Evolutionary conservation across 2,113 vertebrate genomes (phyloP).

Genomic region (Etheostoma spectabile): DNA sequence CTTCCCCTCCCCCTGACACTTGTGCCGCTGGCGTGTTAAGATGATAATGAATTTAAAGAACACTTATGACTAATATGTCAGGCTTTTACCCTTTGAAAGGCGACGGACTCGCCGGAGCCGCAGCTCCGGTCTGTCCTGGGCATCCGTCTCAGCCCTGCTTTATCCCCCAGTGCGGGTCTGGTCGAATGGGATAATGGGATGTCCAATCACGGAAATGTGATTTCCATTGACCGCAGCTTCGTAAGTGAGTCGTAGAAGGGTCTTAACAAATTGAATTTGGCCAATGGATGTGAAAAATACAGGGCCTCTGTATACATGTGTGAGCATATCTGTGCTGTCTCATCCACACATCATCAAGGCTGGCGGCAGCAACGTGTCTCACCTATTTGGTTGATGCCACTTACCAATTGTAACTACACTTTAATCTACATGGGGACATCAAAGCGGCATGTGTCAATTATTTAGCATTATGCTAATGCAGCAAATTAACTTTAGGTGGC

Average conservation of each 20-base stretch:
- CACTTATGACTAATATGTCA: constrained; percentile 88
- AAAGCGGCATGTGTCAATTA: constrained; percentile 9
- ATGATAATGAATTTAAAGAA: constrained; percentile 90
- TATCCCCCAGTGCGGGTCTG: constrained; percentile 81
- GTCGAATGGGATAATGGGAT: constrained; percentile 87
- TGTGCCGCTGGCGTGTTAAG: constrained; percentile 83
- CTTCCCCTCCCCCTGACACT: constrained; percentile 82
- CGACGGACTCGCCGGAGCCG: constrained; percentile 84
- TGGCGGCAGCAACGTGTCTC: constrained; percentile 66
- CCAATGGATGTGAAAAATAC: constrained; percentile 86
- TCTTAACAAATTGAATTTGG: constrained; percentile 88
- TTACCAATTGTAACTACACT: constrained; percentile 33
- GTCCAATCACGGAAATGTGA: constrained; percentile 89
- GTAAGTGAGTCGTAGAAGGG: constrained; percentile 89
- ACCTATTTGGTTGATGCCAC: constrained; percentile 54
- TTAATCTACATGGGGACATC: constrained; percentile 27
- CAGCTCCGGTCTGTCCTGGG: constrained; percentile 81
- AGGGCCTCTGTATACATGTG: constrained; percentile 75
- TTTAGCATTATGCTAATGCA: constrained; percentile 10
- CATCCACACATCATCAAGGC: constrained; percentile 78
- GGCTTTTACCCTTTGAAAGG: constrained; percentile 88
- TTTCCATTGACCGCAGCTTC: constrained; percentile 85
- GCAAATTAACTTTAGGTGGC: background rate
- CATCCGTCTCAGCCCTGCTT: constrained; percentile 79
- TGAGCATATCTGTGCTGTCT: constrained; percentile 76